Percentiles rank a stretch among this genome's conserved stretches.
Evolutionary conservation across 1,140 invertebrate species (phyloP).

Genomic region (Metopolophium dirhodum): DNA sequence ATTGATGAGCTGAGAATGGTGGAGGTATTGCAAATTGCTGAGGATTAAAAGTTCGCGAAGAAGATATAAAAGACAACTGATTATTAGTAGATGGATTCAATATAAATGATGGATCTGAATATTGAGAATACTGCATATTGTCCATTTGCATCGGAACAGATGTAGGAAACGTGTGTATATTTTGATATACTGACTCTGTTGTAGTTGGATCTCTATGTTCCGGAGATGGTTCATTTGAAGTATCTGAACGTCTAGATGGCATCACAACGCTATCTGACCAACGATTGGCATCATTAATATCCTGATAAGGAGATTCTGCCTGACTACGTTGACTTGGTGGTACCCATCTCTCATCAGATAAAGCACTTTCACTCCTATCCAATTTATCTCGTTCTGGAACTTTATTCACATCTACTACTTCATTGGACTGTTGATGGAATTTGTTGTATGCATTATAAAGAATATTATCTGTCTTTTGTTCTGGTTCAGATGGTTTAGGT

Average conservation of each 20-base stretch:
- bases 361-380: conserved; percentile 64
- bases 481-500: conserved; percentile 49
- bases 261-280: conserved; percentile 77
- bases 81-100: conserved; percentile 63
- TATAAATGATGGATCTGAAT: conserved; percentile 51
- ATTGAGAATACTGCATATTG: conserved; percentile 37
- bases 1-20: conserved; percentile 32
- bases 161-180: conserved; percentile 40
- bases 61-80: conserved; percentile 67
- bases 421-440: conserved; percentile 47
- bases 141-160: conserved; percentile 49
- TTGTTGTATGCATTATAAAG: conserved; percentile 54
- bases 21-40: conserved; percentile 49
- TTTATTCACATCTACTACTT: conserved; percentile 58
- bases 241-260: conserved; percentile 63
- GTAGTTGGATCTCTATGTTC: conserved; percentile 58
- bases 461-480: conserved; percentile 52
- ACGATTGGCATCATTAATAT: conserved; percentile 67
- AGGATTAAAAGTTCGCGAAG: conserved; percentile 50
- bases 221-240: conserved; percentile 58
- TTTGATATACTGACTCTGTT: conserved; percentile 59
- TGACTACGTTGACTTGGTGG: conserved; percentile 67
- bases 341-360: conserved; percentile 72
- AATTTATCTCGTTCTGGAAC: conserved; percentile 63
- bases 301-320: conserved; percentile 69